Conservation (phyloP, 1,140 invertebrate genomes). For the Temnothorax longispinosus region DNA sequence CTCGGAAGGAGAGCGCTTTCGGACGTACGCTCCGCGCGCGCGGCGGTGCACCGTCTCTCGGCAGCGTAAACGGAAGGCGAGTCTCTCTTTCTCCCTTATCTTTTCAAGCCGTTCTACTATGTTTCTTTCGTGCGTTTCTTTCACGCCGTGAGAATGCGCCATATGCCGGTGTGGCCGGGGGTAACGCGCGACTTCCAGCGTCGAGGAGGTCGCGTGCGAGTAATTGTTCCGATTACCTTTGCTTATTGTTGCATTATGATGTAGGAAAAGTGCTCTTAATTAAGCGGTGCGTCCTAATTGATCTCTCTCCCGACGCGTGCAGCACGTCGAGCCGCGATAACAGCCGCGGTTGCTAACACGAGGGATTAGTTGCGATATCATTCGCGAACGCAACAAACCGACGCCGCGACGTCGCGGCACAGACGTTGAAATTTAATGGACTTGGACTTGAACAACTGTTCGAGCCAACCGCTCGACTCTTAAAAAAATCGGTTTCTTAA, state of each 20-base stretch:
- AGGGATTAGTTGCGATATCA: neutral
- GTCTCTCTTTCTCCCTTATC: neutral
- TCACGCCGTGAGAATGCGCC: constrained; percentile 26
- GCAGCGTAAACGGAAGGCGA: neutral
- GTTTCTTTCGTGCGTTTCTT: constrained; percentile 43
- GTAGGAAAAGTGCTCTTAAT: constrained; percentile 53
- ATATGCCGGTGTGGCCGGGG: neutral
- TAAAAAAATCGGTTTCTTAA: neutral
- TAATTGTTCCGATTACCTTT: constrained; percentile 55
- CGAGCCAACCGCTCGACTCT: neutral
- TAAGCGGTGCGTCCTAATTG: constrained; percentile 51
- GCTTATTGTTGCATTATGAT: constrained; percentile 31
- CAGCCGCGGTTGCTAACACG: neutral
- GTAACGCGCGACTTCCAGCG: constrained; percentile 35
- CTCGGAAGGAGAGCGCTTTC: neutral
- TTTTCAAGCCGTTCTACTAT: neutral
- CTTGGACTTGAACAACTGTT: neutral
- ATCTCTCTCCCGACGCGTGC: constrained; percentile 20
- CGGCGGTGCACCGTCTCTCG: neutral
- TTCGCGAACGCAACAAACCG: too few species aligned
- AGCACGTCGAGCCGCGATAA: neutral
- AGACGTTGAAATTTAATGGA: neutral
- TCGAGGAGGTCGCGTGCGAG: constrained; percentile 43
- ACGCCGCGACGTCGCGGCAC: too few species aligned
- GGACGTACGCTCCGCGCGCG: too few species aligned